These are phyloP conservation scores for Saccostrea echinata DNA, from an alignment of 1,140 invertebrate species.

Conservation along the genomic window DNA sequence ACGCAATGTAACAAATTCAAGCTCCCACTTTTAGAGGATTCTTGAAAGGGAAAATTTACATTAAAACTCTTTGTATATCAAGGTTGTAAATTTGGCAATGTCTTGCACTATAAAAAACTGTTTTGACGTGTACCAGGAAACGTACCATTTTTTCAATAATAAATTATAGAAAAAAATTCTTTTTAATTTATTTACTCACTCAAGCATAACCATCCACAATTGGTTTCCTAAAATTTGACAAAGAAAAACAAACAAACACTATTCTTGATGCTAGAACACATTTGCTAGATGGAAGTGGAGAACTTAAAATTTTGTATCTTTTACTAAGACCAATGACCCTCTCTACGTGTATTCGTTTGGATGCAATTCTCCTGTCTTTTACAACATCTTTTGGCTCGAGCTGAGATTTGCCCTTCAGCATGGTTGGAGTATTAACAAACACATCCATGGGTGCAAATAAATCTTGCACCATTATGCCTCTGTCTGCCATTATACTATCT, in stretches of 20 bases:
- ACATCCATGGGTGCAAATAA: slow-evolving; percentile 58
- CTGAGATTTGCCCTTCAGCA: slow-evolving; percentile 62
- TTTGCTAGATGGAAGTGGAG: slow-evolving; percentile 46
- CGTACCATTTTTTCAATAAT: too few relatives aligned
- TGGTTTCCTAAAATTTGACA: slow-evolving; percentile 49
- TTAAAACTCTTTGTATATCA: too few relatives aligned
- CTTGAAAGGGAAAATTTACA: too few relatives aligned
- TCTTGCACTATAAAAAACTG: too few relatives aligned
- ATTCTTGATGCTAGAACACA: slow-evolving; percentile 48
- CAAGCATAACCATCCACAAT: slow-evolving; percentile 40
- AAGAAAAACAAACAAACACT: slow-evolving; percentile 47
- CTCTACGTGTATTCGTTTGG: slow-evolving; percentile 57
- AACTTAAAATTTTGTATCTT: slow-evolving; percentile 58
- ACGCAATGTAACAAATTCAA: too few relatives aligned
- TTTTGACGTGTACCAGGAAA: too few relatives aligned
- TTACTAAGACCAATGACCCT: slow-evolving; percentile 56
- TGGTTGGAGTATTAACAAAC: slow-evolving; percentile 60
- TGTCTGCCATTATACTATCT: slow-evolving; percentile 60
- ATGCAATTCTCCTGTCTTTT: slow-evolving; percentile 57
- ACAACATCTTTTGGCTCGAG: slow-evolving; percentile 43
- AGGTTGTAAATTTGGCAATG: too few relatives aligned
- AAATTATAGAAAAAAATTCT: too few relatives aligned
- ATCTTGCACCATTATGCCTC: slow-evolving; percentile 61
- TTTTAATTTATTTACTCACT: not conserved
- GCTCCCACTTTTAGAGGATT: too few relatives aligned